Evolutionary conservation across 1,140 invertebrate species (phyloP).

Genomic region (Sipha flava): DNA sequence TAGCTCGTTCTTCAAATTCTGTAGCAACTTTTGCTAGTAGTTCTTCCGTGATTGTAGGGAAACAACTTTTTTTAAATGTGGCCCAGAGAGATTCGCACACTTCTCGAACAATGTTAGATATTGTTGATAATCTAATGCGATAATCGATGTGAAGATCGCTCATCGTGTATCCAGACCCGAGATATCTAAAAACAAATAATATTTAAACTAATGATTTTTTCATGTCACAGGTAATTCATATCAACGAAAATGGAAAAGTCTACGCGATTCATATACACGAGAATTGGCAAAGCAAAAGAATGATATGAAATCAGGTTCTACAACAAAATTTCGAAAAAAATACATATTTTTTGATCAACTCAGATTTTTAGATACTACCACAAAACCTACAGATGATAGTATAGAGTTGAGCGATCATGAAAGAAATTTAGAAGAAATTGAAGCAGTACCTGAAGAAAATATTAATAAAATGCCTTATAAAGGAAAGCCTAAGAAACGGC

Average conservation of each 20-base stretch:
- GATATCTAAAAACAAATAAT: constrained; percentile 36
- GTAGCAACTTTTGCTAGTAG: constrained; percentile 21
- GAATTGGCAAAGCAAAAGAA: not conserved
- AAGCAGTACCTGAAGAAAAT: not conserved
- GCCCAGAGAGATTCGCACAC: constrained; percentile 36
- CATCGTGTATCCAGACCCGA: constrained; percentile 36
- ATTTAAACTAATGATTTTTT: not conserved
- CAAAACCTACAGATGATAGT: not conserved
- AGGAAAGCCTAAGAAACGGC: not conserved
- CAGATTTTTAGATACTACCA: not conserved
- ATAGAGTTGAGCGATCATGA: not conserved
- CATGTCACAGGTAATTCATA: not conserved
- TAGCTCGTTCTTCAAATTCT: constrained; percentile 14
- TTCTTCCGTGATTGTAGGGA: constrained; percentile 33
- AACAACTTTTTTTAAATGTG: constrained; percentile 31
- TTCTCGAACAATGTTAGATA: constrained; percentile 35
- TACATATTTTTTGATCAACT: not conserved
- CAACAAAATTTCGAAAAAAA: not conserved
- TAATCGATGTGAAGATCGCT: constrained; percentile 35
- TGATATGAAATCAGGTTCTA: not conserved
- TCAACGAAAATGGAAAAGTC: not conserved
- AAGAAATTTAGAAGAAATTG: not conserved
- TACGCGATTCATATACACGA: not conserved
- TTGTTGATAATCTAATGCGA: constrained; percentile 36
- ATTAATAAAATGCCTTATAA: not conserved